These are phyloP conservation scores for Heliconius cydno DNA, from an alignment of 2,888 invertebrate genomes.

Conservation along the genomic window DNA sequence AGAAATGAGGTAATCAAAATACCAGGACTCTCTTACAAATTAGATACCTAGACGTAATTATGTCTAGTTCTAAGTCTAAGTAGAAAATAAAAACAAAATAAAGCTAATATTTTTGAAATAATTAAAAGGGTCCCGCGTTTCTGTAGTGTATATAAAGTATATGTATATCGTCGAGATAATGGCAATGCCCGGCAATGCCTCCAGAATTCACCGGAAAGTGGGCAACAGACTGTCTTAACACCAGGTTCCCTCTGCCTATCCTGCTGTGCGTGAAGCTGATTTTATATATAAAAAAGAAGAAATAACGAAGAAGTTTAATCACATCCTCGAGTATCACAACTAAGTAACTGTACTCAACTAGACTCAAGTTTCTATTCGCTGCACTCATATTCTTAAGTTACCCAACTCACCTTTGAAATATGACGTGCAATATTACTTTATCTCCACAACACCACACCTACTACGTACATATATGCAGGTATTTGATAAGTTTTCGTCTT, in stretches of 20 bases:
- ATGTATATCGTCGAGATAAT: too few species aligned
- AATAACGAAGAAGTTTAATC: conserved; percentile 1
- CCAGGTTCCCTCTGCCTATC: too few species aligned
- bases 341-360: conserved; percentile 20
- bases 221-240: too few species aligned
- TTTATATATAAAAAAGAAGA: too few species aligned
- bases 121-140: too few species aligned
- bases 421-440: not conserved
- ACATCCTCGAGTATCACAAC: conserved; percentile 9
- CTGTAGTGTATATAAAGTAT: too few species aligned
- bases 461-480: not conserved
- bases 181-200: too few species aligned
- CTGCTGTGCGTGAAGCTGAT: too few species aligned
- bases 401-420: conserved; percentile 18
- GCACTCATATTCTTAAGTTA: conserved; percentile 27
- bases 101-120: too few species aligned
- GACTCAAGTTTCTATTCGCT: conserved; percentile 26
- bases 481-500: conserved; percentile 2
- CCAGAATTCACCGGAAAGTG: too few species aligned
- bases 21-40: not conserved
- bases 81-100: too few species aligned
- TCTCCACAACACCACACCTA: too few species aligned
- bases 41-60: not conserved
- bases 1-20: not conserved
- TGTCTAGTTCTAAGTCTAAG: not conserved